Conservation (phyloP, 2,888 invertebrate species). For the Synanthedon tipuliformis region DNA sequence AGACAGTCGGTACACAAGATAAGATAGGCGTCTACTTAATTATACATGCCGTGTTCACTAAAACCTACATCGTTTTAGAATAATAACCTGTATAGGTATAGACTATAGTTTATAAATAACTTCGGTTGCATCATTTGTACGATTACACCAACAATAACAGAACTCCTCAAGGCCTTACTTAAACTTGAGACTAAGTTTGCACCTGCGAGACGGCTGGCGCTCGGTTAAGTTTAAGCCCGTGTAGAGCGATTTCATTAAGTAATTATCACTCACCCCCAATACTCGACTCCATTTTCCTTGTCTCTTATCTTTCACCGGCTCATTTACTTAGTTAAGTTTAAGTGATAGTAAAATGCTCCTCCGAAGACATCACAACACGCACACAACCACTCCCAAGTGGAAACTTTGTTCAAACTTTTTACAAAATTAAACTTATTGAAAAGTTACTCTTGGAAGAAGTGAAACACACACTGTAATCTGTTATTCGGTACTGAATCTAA, state of each 20-base stretch:
- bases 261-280: slow-evolving; percentile 54
- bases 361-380: slow-evolving; percentile 51
- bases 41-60: slow-evolving; percentile 2
- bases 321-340: slow-evolving; percentile 32
- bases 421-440: slow-evolving; percentile 3
- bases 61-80: too few relatives aligned
- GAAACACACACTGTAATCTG: too few relatives aligned
- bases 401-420: slow-evolving; percentile 28
- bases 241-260: background rate
- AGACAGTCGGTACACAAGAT: background rate
- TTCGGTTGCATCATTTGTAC: too few relatives aligned
- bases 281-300: slow-evolving; percentile 44
- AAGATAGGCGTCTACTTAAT: slow-evolving; percentile 10
- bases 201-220: background rate
- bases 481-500: too few relatives aligned
- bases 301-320: slow-evolving; percentile 15
- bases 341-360: slow-evolving; percentile 37
- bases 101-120: too few relatives aligned
- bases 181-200: background rate
- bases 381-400: slow-evolving; percentile 39
- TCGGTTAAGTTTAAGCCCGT: background rate
- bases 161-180: background rate
- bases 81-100: too few relatives aligned
- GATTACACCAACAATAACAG: too few relatives aligned
- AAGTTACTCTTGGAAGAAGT: too few relatives aligned